A percentile compares a stretch with the other conserved stretches of the same genome.
phyloP scores from a whole-genome alignment of 2,797 vertebrate species.

The Oreochromis mossambicus region DNA sequence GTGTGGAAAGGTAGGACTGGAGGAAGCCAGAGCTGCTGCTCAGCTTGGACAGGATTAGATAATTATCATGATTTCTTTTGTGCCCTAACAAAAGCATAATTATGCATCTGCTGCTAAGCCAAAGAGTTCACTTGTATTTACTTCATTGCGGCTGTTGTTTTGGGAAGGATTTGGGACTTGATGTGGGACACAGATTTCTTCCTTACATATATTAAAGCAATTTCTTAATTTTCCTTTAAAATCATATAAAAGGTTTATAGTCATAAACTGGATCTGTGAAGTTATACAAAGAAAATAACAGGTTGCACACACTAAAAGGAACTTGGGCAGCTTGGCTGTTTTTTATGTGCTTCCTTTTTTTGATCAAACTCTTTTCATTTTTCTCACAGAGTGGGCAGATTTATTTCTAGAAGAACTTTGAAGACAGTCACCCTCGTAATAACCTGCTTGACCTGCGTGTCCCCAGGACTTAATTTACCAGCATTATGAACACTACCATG shows the following conservation, averaged over 20 bases:
- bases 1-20: slow-evolving; percentile 30
- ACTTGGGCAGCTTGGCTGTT: not conserved
- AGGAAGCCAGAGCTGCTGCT: slow-evolving; percentile 15
- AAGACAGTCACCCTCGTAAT: not conserved
- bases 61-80: slow-evolving; percentile 28
- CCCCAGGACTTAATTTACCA: not conserved
- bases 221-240: not conserved
- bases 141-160: not conserved
- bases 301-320: not conserved
- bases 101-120: slow-evolving; percentile 34
- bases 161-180: not conserved
- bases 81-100: slow-evolving; percentile 35
- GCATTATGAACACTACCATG: not conserved
- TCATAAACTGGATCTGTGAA: not conserved
- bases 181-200: not conserved
- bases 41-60: slow-evolving; percentile 42
- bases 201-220: not conserved
- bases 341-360: accelerated
- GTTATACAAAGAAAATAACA: not conserved
- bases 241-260: not conserved
- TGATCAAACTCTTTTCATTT: not conserved
- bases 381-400: accelerated
- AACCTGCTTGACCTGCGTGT: not conserved
- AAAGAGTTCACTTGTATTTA: slow-evolving; percentile 28
- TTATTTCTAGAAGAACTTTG: not conserved